Base-by-base conservation (phyloP, 2,113 vertebrate species). In the Sander lucioperca region DNA sequence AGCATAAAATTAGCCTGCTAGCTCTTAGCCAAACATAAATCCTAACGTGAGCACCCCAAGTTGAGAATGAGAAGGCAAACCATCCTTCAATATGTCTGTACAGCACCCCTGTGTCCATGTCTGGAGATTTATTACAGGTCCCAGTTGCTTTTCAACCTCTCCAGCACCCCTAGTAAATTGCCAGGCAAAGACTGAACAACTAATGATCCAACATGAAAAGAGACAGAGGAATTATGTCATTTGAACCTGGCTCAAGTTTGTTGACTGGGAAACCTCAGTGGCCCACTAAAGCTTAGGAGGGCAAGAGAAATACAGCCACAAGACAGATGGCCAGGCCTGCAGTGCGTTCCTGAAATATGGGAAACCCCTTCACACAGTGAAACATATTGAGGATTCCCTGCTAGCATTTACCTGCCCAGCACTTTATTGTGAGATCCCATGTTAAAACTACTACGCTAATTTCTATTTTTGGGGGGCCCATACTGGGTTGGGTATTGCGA, bases 401-500 rank as follows among this genome's bases (percentile, higher is more conserved):
- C 76, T 79, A 68, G 82, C 82, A 48, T 87, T 92, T 91, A 95
- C 92, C 95, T 94, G 88, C 86, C 87, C 84, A 79, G 78, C 86
- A 86, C 77, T 82, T 94, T 92, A 95, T 77, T 86, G 88, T 85
- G 80, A 84, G 89, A 88, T 82, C 83, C 87, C 66, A 84, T 84
- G 83, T 85, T 86, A 87, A 93, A 91, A 73, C 79, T 86, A 89
- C 86, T 86, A 83, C 71, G 62, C 72, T 86, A 64, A 30, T 84
- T 89, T 92, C 93, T 96, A 95, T 95, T 95, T 95, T 95, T 93
- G 91, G 74, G 88, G 79, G 85, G 81, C 51, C 51, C 90, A 93
- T 91, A 93, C 87, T 87, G 86, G 88, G 82, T 85, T 74, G 80
- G 89, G 91, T 87, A 93, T 91, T 94, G 84, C 76, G 54, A 93